Evolutionary conservation across 2,888 invertebrate species (phyloP), one percentile per base, ranked within the genome.

Genomic region (Drosophila atroscutellata): DNA sequence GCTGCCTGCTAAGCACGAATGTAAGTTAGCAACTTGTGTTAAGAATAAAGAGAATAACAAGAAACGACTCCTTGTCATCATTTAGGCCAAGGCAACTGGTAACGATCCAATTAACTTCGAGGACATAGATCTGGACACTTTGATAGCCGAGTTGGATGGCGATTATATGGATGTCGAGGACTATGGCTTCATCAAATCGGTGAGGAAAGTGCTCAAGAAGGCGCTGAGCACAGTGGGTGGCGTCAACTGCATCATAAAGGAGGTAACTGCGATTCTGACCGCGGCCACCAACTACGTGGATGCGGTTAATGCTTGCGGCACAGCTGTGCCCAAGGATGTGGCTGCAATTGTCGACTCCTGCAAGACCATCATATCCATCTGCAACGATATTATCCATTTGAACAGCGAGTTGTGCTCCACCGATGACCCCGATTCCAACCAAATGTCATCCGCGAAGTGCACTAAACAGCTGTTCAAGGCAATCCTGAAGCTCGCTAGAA

Each of bases 291-390:
- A 11, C 5, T 83, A 87, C 39, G 49, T 85, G 8, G 73, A 76
- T 18, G 52, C 60, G 1, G n/a, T 85, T n/a, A 74, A 65, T 45
- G 18, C 20, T 9, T 83, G 83, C 62, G 63, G 76, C 45, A 52
- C 54, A 1, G 42, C 49, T 7, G 50, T 87, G 18, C 85, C 83
- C 65, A 76, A 76, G 58, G 88, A 87, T 45, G 65, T 83, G 6
- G 52, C 39, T 9, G 59, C 50, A 15, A 69, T 83, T 42, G 57
- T 87, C 8, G 6, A 54, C 11, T 73, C 50, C 3, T 72, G 59
- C 59, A 78, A 76, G 39, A 0, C 62, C 3, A 84, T 83, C 18
- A 52, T 76, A 24, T 9, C 18, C 28, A 57, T 78, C 34, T 65
- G 82, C 72, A 28, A 71, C 15, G 45, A 24, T 6, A 67, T 83